These are phyloP conservation scores for Pecten maximus DNA, from an alignment of 2,888 invertebrate species.

Conservation along the genomic window DNA sequence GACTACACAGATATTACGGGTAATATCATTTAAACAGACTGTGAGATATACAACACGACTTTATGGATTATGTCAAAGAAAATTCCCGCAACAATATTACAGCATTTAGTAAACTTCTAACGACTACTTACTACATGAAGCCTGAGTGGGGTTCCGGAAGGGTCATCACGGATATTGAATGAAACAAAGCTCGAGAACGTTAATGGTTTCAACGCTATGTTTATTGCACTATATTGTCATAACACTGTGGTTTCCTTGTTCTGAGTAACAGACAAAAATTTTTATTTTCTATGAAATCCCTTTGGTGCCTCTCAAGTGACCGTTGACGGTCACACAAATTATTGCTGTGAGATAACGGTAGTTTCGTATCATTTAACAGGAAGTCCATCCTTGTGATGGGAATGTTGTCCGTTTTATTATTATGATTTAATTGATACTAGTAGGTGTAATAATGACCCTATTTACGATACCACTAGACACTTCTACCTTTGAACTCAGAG, in stretches of 20 bases:
- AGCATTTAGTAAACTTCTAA: neutral
- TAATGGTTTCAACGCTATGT: neutral
- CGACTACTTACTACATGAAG: neutral
- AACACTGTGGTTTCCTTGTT: neutral
- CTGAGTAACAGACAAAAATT: neutral
- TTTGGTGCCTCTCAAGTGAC: neutral
- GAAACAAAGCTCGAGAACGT: neutral
- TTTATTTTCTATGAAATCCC: neutral
- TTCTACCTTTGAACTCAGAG: neutral
- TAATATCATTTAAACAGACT: neutral
- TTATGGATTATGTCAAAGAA: conserved; percentile 15
- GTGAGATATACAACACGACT: neutral
- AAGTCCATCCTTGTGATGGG: neutral
- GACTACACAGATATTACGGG: neutral
- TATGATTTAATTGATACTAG: conserved; percentile 23
- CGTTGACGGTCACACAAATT: neutral
- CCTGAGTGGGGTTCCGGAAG: neutral
- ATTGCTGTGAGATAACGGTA: neutral
- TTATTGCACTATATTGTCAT: neutral
- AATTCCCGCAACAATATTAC: neutral
- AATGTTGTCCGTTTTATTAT: conserved; percentile 25
- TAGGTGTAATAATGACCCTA: conserved; percentile 15
- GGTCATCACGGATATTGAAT: neutral
- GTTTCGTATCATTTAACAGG: conserved; percentile 32
- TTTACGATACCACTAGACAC: conserved; percentile 4